A percentile compares a stretch with the other conserved stretches of the same genome.
phyloP scores from a whole-genome alignment of 1,140 invertebrate genomes.

The Euschistus heros region DNA sequence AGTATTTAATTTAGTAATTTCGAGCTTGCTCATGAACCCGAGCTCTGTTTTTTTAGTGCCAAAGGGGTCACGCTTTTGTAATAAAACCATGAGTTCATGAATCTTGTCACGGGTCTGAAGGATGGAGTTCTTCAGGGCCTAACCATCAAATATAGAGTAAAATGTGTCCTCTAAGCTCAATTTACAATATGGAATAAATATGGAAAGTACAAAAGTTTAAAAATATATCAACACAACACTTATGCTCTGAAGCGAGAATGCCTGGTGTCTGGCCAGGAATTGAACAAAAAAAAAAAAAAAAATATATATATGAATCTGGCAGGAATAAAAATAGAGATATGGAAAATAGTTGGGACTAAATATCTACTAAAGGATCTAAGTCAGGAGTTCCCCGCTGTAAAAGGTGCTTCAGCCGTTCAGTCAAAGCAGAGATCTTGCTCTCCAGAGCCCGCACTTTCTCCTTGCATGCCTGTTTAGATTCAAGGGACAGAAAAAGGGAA shows the following conservation, averaged over 20 bases:
- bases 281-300: conserved; percentile 3
- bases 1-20: too few relatives aligned
- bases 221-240: conserved; percentile 7
- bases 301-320: background rate
- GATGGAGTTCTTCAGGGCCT: conserved; percentile 9
- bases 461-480: conserved; percentile 55
- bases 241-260: conserved; percentile 19
- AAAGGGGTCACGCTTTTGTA: background rate
- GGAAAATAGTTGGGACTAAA: background rate
- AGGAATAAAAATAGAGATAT: background rate
- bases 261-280: conserved; percentile 9
- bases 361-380: conserved; percentile 45
- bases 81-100: conserved; percentile 1
- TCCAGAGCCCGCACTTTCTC: conserved; percentile 75
- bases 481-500: conserved; percentile 20
- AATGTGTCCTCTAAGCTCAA: conserved; percentile 10
- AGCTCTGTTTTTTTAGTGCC: conserved; percentile 1
- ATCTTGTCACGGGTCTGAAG: conserved; percentile 5
- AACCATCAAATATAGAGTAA: conserved; percentile 13
- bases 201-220: conserved; percentile 10
- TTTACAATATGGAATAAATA: conserved; percentile 2
- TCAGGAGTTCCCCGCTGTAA: conserved; percentile 62
- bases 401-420: conserved; percentile 76
- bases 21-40: conserved; percentile 12
- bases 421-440: conserved; percentile 74